These are phyloP conservation scores for Tetrax tetrax DNA, from an alignment of 2,113 vertebrate genomes.

Conservation along the genomic window DNA sequence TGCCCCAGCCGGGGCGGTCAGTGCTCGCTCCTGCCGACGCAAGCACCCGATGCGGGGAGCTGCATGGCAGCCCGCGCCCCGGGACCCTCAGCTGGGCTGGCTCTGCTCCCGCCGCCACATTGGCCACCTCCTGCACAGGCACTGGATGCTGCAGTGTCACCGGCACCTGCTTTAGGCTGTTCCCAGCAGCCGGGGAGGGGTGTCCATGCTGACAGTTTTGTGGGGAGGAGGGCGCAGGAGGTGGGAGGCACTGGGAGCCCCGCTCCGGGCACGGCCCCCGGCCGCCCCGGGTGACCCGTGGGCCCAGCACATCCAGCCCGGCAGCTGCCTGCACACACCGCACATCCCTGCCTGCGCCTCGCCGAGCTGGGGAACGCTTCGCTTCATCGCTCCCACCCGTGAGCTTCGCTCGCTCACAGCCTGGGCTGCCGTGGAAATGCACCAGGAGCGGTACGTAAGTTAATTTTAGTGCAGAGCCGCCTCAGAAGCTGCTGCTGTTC, in stretches of 20 bases:
- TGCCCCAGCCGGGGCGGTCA: accelerated
- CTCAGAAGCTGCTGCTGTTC: background rate
- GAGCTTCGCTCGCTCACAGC: background rate
- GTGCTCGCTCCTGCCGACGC: accelerated
- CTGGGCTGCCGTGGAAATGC: background rate
- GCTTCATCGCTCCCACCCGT: background rate
- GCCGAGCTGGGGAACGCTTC: accelerated
- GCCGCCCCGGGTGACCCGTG: accelerated
- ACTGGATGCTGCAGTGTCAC: background rate
- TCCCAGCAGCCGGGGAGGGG: background rate
- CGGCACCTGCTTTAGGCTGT: accelerated
- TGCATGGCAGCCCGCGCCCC: too few species aligned
- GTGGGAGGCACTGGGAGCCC: background rate
- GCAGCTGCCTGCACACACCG: background rate
- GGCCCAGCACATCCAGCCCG: background rate
- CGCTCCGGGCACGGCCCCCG: background rate
- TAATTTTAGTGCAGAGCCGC: conserved; percentile 41
- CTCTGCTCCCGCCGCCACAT: background rate
- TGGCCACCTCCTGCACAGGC: background rate
- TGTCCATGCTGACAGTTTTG: accelerated
- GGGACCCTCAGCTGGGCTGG: too few species aligned
- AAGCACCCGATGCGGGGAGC: accelerated
- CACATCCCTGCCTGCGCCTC: background rate
- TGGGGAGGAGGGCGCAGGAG: background rate
- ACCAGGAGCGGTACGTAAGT: background rate